Base-by-base conservation (phyloP, 2,888 invertebrate genomes). In the Nymphalis c-album region DNA sequence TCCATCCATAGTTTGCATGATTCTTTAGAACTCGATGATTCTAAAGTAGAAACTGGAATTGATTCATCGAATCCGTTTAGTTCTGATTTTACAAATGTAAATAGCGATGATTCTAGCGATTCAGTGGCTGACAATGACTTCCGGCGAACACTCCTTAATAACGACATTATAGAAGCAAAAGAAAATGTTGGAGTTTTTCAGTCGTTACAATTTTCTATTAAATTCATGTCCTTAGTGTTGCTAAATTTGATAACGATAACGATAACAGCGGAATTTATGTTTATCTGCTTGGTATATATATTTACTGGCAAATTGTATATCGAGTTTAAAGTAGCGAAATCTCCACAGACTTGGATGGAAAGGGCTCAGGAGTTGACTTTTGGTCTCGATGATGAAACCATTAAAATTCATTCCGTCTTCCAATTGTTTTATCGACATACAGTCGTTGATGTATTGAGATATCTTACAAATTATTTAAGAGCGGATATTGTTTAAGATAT, bases 1-100 rank as follows among this genome's bases (percentile, higher is more conserved):
- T 90, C 91, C 18, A 85, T 90, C 58, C 85, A 84, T 64, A 88
- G 83, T 61, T 68, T 87, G 13, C 74, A 78, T 57, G 87, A 76
- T 13, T 71, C 77, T 20, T 63, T 70, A 7, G 68, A 66, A 48
- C 67, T 68, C 17, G 74, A 74, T 18, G 64, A 55, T 4, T 70
- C 73, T 10, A 67, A 59, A 26, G 68, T 76, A 26, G 60, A 65
- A 26, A 64, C 64, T 31, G 66, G 65, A 17, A 51, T n/a, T 31
- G 0, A 18, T 18, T 46, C 60, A 2, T n/a, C n/a, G n/a, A 10
- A 57, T 16, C 6, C 51, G 2, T 48, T 22, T 60, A 61, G 48
- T 17, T 20, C 60, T 20, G 20, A 55, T 17, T 60, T 47, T 47
- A n/a, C 22, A 20, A 22, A 55, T 2, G 10, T 20, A 16, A 48